phyloP scores from a whole-genome alignment of 2,888 invertebrate species.

The Drosophila quinaria region DNA sequence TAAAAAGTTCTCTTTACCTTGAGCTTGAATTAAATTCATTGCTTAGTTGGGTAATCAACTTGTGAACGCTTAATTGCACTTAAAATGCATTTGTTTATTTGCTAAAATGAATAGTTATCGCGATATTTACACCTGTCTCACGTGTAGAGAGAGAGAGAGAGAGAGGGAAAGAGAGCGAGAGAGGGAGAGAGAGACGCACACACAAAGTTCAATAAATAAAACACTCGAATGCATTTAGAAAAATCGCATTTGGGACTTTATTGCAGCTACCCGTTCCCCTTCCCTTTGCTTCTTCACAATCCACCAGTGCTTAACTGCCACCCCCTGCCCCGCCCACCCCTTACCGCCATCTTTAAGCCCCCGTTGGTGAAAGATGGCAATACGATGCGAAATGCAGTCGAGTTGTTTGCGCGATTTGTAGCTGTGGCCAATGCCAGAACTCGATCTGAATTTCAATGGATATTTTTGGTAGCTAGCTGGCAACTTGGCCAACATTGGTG shows the following conservation, averaged over 20 bases:
- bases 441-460: conserved; percentile 75
- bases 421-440: conserved; percentile 70
- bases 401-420: conserved; percentile 79
- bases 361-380: conserved; percentile 58
- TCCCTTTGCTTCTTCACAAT: background rate
- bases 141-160: background rate
- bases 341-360: conserved; percentile 40
- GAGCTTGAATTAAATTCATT: conserved; percentile 16
- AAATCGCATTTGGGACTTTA: conserved; percentile 74
- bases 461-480: conserved; percentile 1
- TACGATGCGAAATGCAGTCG: conserved; percentile 61
- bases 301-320: background rate
- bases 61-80: conserved; percentile 46
- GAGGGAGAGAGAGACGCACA: background rate
- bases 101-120: conserved; percentile 62
- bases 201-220: conserved; percentile 68
- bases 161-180: background rate
- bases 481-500: conserved; percentile 41
- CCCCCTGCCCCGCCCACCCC: conserved; percentile 11
- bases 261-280: conserved; percentile 15
- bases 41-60: conserved; percentile 25
- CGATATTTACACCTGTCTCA: conserved; percentile 48
- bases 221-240: conserved; percentile 73
- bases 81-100: conserved; percentile 63
- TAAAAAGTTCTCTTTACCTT: background rate